Conservation (phyloP, 2,888 invertebrate species). For the Spilosoma lubricipeda region DNA sequence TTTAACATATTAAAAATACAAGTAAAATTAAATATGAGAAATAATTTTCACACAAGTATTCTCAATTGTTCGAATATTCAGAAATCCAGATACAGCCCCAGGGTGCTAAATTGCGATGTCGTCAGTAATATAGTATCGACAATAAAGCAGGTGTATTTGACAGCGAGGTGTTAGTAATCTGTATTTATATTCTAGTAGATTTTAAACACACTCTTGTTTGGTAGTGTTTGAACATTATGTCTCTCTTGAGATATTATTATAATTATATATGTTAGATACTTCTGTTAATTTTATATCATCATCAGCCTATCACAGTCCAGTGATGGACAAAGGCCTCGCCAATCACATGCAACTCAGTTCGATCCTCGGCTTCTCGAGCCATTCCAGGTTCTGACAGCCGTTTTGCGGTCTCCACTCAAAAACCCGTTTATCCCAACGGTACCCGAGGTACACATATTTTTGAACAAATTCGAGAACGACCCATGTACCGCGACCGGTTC, state of each 20-base stretch:
- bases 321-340: too few species aligned
- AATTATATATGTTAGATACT: background rate
- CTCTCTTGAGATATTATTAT: background rate
- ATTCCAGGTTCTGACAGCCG: too few species aligned
- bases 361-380: too few species aligned
- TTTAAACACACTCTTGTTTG: background rate
- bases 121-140: conserved; percentile 32
- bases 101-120: conserved; percentile 16
- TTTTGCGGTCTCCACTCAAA: too few species aligned
- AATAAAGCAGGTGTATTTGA: conserved; percentile 17
- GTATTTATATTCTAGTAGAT: conserved; percentile 4
- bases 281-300: too few species aligned
- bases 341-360: too few species aligned
- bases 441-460: too few species aligned
- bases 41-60: background rate
- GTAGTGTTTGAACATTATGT: background rate
- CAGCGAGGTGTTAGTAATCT: conserved; percentile 9
- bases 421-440: too few species aligned
- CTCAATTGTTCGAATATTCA: too few species aligned
- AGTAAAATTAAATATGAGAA: background rate
- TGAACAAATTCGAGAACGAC: too few species aligned
- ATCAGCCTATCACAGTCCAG: too few species aligned
- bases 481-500: too few species aligned
- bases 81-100: background rate
- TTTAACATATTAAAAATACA: background rate